A percentile compares a stretch with the other conserved stretches of the same genome.
Conservation (phyloP, 2,113 vertebrate species). For the Erythrocercus mccallii region DNA sequence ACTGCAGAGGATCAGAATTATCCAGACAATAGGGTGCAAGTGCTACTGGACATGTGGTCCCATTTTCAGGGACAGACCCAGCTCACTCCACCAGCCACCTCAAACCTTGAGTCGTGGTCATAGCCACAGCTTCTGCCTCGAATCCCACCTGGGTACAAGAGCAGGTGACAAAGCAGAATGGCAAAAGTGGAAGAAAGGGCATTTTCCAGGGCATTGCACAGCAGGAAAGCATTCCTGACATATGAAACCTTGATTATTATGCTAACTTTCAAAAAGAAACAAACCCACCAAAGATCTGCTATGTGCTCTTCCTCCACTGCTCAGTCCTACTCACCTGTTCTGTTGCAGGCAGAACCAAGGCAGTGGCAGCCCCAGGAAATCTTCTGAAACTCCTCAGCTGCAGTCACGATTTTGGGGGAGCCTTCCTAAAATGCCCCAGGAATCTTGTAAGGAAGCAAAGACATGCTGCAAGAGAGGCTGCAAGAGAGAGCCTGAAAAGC, state of each 20-base stretch:
- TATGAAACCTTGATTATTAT: accelerated
- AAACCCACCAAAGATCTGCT: background rate
- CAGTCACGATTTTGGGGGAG: background rate
- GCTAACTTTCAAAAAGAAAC: background rate
- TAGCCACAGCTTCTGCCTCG: background rate
- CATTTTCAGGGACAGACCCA: background rate
- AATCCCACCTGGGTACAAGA: background rate
- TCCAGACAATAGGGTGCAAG: background rate
- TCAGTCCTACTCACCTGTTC: background rate
- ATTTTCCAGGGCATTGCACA: background rate
- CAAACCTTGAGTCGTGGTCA: accelerated
- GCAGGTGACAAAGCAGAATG: background rate
- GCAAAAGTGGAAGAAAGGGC: background rate
- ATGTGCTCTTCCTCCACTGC: background rate
- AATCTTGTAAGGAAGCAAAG: background rate
- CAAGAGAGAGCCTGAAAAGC: background rate
- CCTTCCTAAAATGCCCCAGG: background rate
- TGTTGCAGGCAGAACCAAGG: background rate
- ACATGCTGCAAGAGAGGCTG: accelerated
- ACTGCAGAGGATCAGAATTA: background rate
- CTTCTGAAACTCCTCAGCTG: background rate
- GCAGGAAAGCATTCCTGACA: background rate
- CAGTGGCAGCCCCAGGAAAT: background rate
- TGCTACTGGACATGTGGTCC: accelerated
- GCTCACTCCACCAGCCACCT: background rate